These are phyloP conservation scores for Ormyrus nitidulus DNA, from an alignment of 2,888 invertebrate genomes.

Conservation along the genomic window DNA sequence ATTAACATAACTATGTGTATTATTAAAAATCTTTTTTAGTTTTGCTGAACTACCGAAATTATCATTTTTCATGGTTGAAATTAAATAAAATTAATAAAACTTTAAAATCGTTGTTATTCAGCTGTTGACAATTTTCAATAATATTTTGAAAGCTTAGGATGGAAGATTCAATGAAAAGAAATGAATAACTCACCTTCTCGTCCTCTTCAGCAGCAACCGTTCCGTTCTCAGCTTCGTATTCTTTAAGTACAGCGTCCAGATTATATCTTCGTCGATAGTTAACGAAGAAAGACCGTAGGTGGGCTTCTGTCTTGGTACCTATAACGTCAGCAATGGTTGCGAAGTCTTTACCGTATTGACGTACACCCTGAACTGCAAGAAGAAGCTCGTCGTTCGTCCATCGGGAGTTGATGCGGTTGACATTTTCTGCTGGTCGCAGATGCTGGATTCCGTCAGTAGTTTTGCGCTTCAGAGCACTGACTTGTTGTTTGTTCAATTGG, in stretches of 20 bases:
- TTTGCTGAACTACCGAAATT: no score
- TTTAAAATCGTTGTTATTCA: no score
- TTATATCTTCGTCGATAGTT: constrained; percentile 93
- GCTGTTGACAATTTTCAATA: no score
- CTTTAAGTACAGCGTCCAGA: constrained; percentile 89
- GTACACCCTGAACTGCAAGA: constrained; percentile 91
- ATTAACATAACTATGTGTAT: no score
- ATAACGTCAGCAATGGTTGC: constrained; percentile 96
- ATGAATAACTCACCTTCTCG: constrained; percentile 69
- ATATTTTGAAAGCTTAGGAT: no score
- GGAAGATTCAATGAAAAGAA: no score
- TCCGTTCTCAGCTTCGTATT: constrained; percentile 88
- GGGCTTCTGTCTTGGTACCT: constrained; percentile 95
- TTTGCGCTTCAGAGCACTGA: constrained; percentile 91
- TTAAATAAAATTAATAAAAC: no score
- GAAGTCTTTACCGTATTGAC: constrained; percentile 91
- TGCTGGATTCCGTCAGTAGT: constrained; percentile 81
- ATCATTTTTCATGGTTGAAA: no score
- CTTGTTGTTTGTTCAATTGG: constrained; percentile 94
- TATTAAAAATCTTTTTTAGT: no score
- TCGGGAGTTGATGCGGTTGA: constrained; percentile 86
- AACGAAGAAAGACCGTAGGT: constrained; percentile 93
- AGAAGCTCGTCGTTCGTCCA: constrained; percentile 96
- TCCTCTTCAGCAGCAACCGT: constrained; percentile 76
- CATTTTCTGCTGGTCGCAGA: constrained; percentile 80